Evolutionary conservation across 1,140 invertebrate species (phyloP).

Genomic region (Drosophila ironensis): DNA sequence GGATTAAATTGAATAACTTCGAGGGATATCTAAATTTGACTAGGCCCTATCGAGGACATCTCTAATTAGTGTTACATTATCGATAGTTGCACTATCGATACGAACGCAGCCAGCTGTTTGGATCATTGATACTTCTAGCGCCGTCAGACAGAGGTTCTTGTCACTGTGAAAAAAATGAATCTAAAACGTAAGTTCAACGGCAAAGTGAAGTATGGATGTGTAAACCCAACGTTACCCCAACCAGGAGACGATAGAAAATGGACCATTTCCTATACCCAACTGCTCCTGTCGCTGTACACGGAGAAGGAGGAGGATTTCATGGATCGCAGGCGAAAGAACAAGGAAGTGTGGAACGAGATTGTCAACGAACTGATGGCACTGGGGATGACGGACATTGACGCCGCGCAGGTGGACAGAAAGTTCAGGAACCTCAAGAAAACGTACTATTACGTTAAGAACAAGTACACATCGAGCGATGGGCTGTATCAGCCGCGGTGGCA

Average conservation of each 20-base stretch:
- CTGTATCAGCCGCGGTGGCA: conserved; percentile 5
- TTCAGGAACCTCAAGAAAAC: conserved; percentile 32
- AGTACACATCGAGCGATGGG: neutral
- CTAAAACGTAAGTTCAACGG: too few species aligned
- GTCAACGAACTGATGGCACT: neutral
- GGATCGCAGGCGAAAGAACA: conserved; percentile 6
- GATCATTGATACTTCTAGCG: conserved; percentile 24
- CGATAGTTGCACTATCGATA: conserved; percentile 16
- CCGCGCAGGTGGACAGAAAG: conserved; percentile 15
- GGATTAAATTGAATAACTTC: too few species aligned
- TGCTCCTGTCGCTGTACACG: neutral
- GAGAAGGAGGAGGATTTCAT: neutral
- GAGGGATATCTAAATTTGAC: too few species aligned
- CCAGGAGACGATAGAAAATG: conserved; percentile 8
- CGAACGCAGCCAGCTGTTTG: conserved; percentile 1
- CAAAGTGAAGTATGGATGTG: too few species aligned
- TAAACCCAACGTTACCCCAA: too few species aligned
- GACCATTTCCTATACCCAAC: neutral
- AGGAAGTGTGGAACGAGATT: conserved; percentile 16
- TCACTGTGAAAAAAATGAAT: neutral
- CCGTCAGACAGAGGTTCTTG: too few species aligned
- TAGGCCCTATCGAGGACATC: too few species aligned
- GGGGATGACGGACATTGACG: conserved; percentile 16
- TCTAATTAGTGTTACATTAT: neutral
- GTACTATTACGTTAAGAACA: conserved; percentile 6